phyloP scores from a whole-genome alignment of 1,140 invertebrate species.

The Lucilia sericata region DNA sequence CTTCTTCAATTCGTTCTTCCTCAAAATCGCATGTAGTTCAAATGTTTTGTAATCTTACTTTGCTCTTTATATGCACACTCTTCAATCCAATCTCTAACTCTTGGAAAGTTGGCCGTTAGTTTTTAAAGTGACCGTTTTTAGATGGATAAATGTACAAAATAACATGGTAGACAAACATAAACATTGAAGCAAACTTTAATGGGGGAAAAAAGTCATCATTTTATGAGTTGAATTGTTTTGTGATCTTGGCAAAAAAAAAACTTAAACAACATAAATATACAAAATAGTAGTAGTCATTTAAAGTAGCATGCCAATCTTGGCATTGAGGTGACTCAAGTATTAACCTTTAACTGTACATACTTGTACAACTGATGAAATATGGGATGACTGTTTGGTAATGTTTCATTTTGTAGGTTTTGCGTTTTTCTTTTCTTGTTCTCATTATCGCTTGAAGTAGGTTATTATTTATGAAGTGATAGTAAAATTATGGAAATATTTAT shows the following conservation, averaged over 20 bases:
- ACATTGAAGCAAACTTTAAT: background rate
- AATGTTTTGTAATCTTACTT: background rate
- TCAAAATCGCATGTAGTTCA: background rate
- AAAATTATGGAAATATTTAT: background rate
- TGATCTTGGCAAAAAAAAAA: conserved; percentile 31
- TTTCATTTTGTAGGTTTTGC: background rate
- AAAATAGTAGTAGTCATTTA: conserved; percentile 28
- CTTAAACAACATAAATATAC: background rate
- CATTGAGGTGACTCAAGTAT: conserved; percentile 30
- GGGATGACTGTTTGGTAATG: background rate
- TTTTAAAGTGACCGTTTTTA: background rate
- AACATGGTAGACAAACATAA: background rate
- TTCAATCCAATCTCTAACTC: background rate
- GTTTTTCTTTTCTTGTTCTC: background rate
- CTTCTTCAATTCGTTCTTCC: background rate
- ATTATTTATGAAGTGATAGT: background rate
- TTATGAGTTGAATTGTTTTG: conserved; percentile 38
- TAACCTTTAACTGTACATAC: conserved; percentile 37
- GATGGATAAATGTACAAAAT: background rate
- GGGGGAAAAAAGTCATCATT: conserved; percentile 22
- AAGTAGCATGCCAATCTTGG: conserved; percentile 29
- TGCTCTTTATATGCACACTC: background rate
- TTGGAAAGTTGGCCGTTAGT: conserved; percentile 6
- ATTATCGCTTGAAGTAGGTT: background rate
- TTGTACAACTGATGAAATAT: background rate